These are phyloP conservation scores for Pollenia labialis DNA, from an alignment of 2,888 invertebrate species.

Conservation along the genomic window DNA sequence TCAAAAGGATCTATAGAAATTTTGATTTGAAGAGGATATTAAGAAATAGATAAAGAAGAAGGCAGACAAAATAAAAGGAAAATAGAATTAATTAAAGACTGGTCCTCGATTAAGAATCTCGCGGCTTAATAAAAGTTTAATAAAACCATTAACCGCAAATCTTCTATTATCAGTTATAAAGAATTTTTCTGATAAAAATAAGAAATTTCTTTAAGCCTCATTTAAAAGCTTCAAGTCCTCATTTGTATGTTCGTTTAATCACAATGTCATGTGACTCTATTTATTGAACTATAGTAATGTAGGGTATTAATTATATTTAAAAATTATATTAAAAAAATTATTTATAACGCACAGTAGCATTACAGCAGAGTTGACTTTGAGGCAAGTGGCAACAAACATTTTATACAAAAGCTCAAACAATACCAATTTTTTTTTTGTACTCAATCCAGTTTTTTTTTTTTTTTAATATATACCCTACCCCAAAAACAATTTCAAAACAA, in stretches of 20 bases:
- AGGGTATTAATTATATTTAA: conserved; percentile 20
- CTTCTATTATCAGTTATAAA: too few relatives aligned
- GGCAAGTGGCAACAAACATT: conserved; percentile 68
- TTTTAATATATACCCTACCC: conserved; percentile 7
- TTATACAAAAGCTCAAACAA: conserved; percentile 59
- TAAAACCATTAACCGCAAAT: too few relatives aligned
- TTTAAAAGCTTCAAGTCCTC: background rate
- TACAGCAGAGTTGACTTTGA: conserved; percentile 60
- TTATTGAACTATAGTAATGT: background rate
- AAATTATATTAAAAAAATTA: conserved; percentile 9
- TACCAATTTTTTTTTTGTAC: conserved; percentile 27
- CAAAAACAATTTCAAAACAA: background rate
- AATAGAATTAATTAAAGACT: too few relatives aligned
- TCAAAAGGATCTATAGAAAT: conserved; percentile 4
- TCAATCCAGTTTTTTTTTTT: background rate
- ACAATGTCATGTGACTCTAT: accelerated
- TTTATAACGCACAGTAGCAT: conserved; percentile 16
- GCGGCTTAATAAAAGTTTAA: too few relatives aligned
- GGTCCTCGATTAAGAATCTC: too few relatives aligned
- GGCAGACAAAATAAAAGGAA: too few relatives aligned
- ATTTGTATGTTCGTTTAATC: background rate
- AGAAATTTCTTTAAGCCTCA: background rate
- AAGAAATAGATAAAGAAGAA: background rate
- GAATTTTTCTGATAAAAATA: background rate
- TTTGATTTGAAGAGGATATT: background rate